phyloP scores from a whole-genome alignment of 2,888 invertebrate species.

The Spatulosminthurus flaviceps region DNA sequence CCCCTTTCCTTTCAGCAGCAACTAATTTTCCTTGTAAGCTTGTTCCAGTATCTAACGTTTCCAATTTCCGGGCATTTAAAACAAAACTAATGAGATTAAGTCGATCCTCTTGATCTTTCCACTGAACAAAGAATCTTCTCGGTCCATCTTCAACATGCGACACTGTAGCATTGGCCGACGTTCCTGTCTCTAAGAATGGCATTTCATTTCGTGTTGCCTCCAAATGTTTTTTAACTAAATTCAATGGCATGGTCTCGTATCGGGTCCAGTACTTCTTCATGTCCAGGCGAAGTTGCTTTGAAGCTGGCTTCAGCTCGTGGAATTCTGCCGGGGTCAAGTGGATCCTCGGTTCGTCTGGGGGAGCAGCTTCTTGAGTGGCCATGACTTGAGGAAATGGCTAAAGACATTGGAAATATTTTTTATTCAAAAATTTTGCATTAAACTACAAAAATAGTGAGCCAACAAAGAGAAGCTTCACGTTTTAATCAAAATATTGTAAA shows the following conservation, averaged over 20 bases:
- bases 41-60: neutral
- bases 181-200: neutral
- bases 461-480: no score
- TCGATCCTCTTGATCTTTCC: neutral
- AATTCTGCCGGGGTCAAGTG: neutral
- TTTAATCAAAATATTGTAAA: no score
- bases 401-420: neutral
- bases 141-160: neutral
- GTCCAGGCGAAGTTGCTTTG: neutral
- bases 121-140: neutral
- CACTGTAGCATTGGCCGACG: neutral
- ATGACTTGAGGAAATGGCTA: neutral
- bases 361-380: neutral
- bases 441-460: no score
- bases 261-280: neutral
- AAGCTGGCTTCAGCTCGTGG: neutral
- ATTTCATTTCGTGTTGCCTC: neutral
- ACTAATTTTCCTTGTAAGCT: neutral
- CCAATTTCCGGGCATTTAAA: neutral
- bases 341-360: neutral
- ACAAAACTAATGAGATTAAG: neutral
- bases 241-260: neutral
- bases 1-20: neutral
- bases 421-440: no score
- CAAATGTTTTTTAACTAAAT: neutral